Conservation (phyloP, 2,888 invertebrate genomes). For the Sinhomidia bicolor region DNA sequence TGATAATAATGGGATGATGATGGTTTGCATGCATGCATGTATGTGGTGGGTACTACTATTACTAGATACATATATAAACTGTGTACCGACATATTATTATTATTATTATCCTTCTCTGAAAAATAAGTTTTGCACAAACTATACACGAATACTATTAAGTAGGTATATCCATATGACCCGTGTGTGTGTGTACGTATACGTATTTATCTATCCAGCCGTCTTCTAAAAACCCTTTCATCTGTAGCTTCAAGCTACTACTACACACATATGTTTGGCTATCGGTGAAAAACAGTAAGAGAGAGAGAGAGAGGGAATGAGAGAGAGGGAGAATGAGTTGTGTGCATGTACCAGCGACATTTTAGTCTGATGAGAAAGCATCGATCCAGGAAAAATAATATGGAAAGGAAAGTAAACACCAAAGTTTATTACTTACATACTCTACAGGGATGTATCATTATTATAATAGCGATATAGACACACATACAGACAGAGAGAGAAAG, state of each 20-base stretch:
- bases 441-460: conserved; percentile 34
- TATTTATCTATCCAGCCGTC: too few relatives aligned
- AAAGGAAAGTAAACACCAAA: conserved; percentile 69
- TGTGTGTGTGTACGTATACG: too few relatives aligned
- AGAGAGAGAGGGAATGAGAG: too few relatives aligned
- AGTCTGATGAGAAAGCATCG: conserved; percentile 80
- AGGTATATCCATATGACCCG: too few relatives aligned
- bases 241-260: conserved; percentile 55
- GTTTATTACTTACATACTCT: conserved; percentile 62
- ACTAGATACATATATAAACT: neutral
- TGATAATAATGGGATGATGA: neutral
- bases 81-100: too few relatives aligned
- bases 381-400: conserved; percentile 77
- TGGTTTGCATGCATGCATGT: too few relatives aligned
- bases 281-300: too few relatives aligned
- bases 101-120: too few relatives aligned
- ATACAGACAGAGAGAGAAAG: too few relatives aligned
- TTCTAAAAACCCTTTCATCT: too few relatives aligned
- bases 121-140: too few relatives aligned
- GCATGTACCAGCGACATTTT: conserved; percentile 77
- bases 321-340: conserved; percentile 34
- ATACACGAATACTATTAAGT: too few relatives aligned
- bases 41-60: neutral
- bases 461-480: neutral
- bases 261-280: conserved; percentile 41